These are phyloP conservation scores for Cydia splendana DNA, from an alignment of 1,140 invertebrate genomes.

Conservation along the genomic window DNA sequence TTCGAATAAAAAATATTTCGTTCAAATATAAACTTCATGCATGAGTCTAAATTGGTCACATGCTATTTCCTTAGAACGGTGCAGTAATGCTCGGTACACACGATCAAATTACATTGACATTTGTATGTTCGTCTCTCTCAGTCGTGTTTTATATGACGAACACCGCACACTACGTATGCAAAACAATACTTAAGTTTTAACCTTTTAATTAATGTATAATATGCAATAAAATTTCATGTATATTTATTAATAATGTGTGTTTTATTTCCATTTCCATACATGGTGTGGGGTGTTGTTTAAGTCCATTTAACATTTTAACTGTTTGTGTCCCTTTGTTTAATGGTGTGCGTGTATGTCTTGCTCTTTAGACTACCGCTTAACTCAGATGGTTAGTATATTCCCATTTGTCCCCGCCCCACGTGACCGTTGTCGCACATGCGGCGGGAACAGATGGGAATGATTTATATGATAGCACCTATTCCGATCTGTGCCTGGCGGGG, in stretches of 20 bases:
- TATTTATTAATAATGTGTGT: slow-evolving; percentile 9
- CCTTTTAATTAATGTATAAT: neutral
- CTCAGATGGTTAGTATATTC: too few species aligned
- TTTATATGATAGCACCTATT: too few species aligned
- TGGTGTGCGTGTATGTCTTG: neutral
- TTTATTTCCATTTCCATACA: slow-evolving; percentile 11
- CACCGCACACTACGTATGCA: slow-evolving; percentile 15
- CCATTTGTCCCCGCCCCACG: too few species aligned
- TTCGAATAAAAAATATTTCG: too few species aligned
- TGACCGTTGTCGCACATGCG: too few species aligned
- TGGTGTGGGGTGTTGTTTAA: slow-evolving; percentile 1
- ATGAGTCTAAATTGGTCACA: neutral
- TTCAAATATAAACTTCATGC: too few species aligned
- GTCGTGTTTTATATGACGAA: slow-evolving; percentile 1
- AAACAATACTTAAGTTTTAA: neutral
- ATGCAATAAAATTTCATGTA: slow-evolving; percentile 14
- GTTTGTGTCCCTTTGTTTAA: neutral
- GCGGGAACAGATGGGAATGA: too few species aligned
- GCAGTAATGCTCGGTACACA: neutral
- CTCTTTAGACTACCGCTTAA: too few species aligned
- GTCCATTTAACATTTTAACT: neutral
- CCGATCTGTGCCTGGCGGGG: too few species aligned
- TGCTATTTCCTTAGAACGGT: neutral
- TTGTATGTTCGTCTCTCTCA: neutral
- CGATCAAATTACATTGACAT: neutral